Evolutionary conservation across 2,797 vertebrate species (phyloP).

Genomic region (Distichodus sexfasciatus): DNA sequence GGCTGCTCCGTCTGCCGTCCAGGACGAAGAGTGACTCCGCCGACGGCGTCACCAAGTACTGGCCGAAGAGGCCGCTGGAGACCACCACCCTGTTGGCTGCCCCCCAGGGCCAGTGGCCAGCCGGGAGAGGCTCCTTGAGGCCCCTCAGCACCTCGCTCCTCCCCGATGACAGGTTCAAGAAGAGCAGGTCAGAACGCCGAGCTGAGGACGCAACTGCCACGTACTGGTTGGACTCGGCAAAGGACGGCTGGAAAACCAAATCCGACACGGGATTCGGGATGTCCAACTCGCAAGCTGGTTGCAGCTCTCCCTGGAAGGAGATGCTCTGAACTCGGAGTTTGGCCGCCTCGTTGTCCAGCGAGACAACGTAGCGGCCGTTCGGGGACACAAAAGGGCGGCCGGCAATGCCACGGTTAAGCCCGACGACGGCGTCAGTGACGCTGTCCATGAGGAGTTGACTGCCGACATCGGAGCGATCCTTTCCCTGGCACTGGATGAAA

Average conservation of each 20-base stretch:
- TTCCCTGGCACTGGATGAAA: slow-evolving; percentile 82
- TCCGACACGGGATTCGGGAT: slow-evolving; percentile 73
- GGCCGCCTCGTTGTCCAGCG: slow-evolving; percentile 62
- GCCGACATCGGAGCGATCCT: not conserved
- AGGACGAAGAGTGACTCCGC: slow-evolving; percentile 87
- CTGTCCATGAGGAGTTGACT: slow-evolving; percentile 88
- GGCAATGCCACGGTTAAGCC: slow-evolving; percentile 73
- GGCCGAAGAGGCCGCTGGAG: slow-evolving; percentile 91
- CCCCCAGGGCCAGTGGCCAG: slow-evolving; percentile 83
- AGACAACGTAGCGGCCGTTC: slow-evolving; percentile 86
- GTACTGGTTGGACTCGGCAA: slow-evolving; percentile 83
- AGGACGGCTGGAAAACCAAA: slow-evolving; percentile 89
- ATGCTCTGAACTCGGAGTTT: slow-evolving; percentile 82
- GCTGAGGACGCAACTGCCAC: slow-evolving; percentile 78
- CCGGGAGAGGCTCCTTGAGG: slow-evolving; percentile 79
- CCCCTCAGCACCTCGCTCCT: slow-evolving; percentile 74
- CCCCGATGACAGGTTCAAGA: slow-evolving; percentile 84
- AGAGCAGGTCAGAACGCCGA: slow-evolving; percentile 81
- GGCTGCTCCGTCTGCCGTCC: slow-evolving; percentile 82
- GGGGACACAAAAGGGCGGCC: slow-evolving; percentile 82
- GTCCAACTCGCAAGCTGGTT: slow-evolving; percentile 68
- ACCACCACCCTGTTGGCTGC: slow-evolving; percentile 80
- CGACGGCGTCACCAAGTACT: slow-evolving; percentile 87
- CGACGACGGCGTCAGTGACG: slow-evolving; percentile 83
- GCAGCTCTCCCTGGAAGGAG: slow-evolving; percentile 80